Conservation (phyloP, 1,140 invertebrate genomes). For the Cephus cinctus region DNA sequence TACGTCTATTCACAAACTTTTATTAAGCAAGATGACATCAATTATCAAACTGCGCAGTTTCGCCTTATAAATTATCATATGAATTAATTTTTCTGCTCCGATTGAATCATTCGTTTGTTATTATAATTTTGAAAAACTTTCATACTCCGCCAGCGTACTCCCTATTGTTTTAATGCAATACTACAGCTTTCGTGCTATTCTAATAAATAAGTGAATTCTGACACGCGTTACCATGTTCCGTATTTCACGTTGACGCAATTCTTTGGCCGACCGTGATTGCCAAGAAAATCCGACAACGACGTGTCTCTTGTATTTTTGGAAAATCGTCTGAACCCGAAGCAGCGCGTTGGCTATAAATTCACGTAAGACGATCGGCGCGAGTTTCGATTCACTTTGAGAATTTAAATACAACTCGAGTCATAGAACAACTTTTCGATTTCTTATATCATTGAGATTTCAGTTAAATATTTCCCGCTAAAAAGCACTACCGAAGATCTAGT, state of each 20-base stretch:
- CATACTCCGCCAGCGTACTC: not conserved
- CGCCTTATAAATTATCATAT: too few relatives aligned
- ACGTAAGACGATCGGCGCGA: not conserved
- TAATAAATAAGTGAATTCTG: not conserved
- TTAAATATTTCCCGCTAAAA: too few relatives aligned
- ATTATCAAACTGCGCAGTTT: too few relatives aligned
- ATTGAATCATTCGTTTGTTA: too few relatives aligned
- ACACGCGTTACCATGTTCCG: not conserved
- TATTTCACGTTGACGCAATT: not conserved
- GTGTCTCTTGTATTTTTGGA: slow-evolving; percentile 32
- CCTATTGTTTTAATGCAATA: not conserved
- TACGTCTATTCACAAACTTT: too few relatives aligned
- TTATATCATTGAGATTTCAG: too few relatives aligned
- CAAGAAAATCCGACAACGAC: slow-evolving; percentile 32
- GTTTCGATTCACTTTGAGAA: not conserved
- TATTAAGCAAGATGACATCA: too few relatives aligned
- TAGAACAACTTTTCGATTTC: too few relatives aligned
- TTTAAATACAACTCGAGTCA: too few relatives aligned
- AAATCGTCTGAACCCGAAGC: slow-evolving; percentile 27
- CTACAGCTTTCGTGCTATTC: not conserved
- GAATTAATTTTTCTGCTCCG: too few relatives aligned
- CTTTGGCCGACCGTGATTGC: slow-evolving; percentile 18
- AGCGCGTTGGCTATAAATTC: not conserved
- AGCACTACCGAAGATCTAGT: too few relatives aligned
- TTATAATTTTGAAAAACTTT: not conserved